Evolutionary conservation across 2,888 invertebrate genomes (phyloP), one percentile per base, ranked within the genome.

Genomic region (Hirtodrosophila duncani): DNA sequence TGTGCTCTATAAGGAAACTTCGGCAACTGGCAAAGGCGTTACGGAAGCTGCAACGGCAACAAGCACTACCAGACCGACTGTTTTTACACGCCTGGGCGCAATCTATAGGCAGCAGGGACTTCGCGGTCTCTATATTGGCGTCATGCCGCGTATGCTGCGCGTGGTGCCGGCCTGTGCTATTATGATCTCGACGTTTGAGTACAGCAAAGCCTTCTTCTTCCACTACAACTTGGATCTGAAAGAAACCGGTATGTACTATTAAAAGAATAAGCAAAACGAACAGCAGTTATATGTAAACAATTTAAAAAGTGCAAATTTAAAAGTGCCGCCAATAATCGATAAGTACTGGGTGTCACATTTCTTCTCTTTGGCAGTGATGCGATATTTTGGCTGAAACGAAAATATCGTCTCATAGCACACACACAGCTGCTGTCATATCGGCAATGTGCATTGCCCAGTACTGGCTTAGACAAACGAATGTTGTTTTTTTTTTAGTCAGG

Each of bases 111-210:
- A 61, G 18, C 62, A 80, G 11, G 75, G 81, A 1, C 1, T 61
- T 0, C 39, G 57, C 1, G 81, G 64, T 0, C 67, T 75, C 0
- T 75, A 78, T 23, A 33, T 69, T 0, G 75, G 75, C 1, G 41
- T 70, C 5, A 6, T 67, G 9, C 75, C 75, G 1, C 64, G 75
- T 5, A 58, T 75, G 78, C 24, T 75, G 9, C 78, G 75, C 2
- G 78, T 75, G 3, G 67, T 80, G 5, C 75, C 75, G 2, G 78
- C 81, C 16, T 75, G 81, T 34, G 78, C 75, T 11, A 75, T 75
- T 13, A 75, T 75, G 75, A 80, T 75, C 11, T 78, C 75, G 0
- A 55, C 78, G 7, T 75, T 75, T 39, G 81, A 75, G 38, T 80
- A 72, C n/a, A 78, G 81, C 44, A 75, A 81, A 46, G 11, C 75